Percentiles rank a stretch among this genome's conserved stretches.
Conservation (phyloP, 2,888 invertebrate genomes). For the Opisthograptis luteolata region DNA sequence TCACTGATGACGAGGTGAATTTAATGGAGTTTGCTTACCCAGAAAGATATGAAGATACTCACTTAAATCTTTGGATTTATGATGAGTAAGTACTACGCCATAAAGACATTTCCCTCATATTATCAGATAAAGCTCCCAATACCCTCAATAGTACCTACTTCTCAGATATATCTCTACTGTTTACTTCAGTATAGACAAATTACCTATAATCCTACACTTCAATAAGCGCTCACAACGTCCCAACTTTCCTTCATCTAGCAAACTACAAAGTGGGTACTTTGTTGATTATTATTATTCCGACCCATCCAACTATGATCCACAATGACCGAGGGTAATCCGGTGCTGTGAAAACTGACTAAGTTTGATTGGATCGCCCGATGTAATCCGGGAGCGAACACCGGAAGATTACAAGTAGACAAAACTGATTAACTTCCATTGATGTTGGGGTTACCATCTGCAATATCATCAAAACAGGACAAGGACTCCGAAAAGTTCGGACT, state of each 20-base stretch:
- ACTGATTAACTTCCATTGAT: slow-evolving; percentile 52
- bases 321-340: slow-evolving; percentile 34
- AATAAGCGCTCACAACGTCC: slow-evolving; percentile 5
- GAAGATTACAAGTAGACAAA: slow-evolving; percentile 48
- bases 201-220: neutral
- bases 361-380: slow-evolving; percentile 65
- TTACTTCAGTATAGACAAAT: neutral
- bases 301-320: slow-evolving; percentile 29
- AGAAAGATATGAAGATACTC: no score
- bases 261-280: slow-evolving; percentile 13
- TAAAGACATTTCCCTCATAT: no score
- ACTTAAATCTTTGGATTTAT: no score
- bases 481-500: no score
- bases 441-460: no score
- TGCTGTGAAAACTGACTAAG: slow-evolving; percentile 54
- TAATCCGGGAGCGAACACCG: slow-evolving; percentile 46
- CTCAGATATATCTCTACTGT: no score
- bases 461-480: no score
- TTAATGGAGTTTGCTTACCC: no score
- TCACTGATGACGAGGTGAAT: no score
- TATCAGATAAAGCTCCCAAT: no score
- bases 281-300: slow-evolving; percentile 20
- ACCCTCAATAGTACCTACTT: no score
- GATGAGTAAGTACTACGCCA: no score
- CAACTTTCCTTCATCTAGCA: slow-evolving; percentile 3